Evolutionary conservation across 2,888 invertebrate species (phyloP).

Genomic region (Brachynemurus nebulosus): DNA sequence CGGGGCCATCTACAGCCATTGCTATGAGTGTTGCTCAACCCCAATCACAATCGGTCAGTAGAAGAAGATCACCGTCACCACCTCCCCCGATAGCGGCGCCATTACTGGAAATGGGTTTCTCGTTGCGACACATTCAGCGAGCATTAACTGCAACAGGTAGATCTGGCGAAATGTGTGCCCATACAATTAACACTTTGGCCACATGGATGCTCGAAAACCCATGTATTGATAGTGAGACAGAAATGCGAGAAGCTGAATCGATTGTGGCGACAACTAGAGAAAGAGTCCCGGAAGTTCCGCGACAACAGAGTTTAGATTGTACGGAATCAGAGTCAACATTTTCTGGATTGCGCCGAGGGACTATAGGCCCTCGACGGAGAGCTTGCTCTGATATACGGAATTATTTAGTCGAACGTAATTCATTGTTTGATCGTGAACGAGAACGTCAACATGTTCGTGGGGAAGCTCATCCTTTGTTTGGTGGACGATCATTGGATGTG

Average conservation of each 20-base stretch:
- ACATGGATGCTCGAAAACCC: conserved; percentile 54
- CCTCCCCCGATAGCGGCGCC: conserved; percentile 37
- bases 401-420: conserved; percentile 24
- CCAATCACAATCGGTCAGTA: conserved; percentile 13
- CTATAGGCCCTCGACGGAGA: conserved; percentile 20
- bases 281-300: background rate
- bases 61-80: conserved; percentile 22
- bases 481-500: conserved; percentile 16
- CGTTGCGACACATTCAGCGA: conserved; percentile 38
- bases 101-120: conserved; percentile 49
- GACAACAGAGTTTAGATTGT: conserved; percentile 12
- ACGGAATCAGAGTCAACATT: conserved; percentile 14
- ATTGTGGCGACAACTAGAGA: background rate
- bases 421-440: conserved; percentile 22
- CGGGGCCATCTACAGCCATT: conserved; percentile 3
- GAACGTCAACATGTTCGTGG: conserved; percentile 32
- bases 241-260: conserved; percentile 8
- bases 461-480: conserved; percentile 30
- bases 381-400: conserved; percentile 26
- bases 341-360: conserved; percentile 15
- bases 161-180: conserved; percentile 28
- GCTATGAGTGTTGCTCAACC: conserved; percentile 12
- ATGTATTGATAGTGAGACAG: conserved; percentile 23
- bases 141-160: conserved; percentile 39
- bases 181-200: conserved; percentile 42